Evolutionary conservation across 30 jellyfish, hydroid and myxozoan species (phyloP), one percentile per base, ranked within the genome.

Genomic region (Cassiopea andromeda): DNA sequence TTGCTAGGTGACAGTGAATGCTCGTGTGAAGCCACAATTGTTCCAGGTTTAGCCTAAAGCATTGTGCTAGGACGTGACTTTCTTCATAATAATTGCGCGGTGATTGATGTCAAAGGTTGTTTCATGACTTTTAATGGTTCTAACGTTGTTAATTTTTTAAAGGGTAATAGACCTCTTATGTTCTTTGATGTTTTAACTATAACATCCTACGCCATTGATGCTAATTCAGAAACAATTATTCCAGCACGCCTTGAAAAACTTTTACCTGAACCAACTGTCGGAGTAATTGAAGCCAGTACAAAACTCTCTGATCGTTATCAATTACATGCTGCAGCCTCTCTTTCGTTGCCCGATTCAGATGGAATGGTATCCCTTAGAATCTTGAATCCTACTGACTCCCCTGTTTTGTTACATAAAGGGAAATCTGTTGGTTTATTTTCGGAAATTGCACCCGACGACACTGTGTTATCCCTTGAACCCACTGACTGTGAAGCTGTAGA

Each of bases 61-160:
- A 60, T 80, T 54, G 89, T 80, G 46, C 57, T 80, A 14, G 89
- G 89, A 27, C 27, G 89, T 14, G 89, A 80, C 64, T 80, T 80
- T 19, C 78, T 80, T n/a, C 89, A 80, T 80, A n/a, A 19, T 8
- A 14, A 38, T 19, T 3, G 43, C 61, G 78, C 78, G 0, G 60
- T 77, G 47, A 46, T 77, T 46, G 70, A 77, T 48, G 85, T 77
- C 49, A 44, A 50, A 10, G 48, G 73, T 10, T 16, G 47, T 10
- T 18, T 15, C 17, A 1, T 77, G 43, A 77, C 71, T 12, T 77
- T 77, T 77, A 15, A 9, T 69, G 73, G 47, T 9, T 9, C 19
- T 8, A 9, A 77, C 44, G 49, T 64, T 44, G 85, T 1, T 48
- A 5, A 10, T 9, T 77, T 77, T 46, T 14, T 64, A 9, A 9